phyloP scores from a whole-genome alignment of 2,113 vertebrate genomes.

The Cephalophus harveyi region DNA sequence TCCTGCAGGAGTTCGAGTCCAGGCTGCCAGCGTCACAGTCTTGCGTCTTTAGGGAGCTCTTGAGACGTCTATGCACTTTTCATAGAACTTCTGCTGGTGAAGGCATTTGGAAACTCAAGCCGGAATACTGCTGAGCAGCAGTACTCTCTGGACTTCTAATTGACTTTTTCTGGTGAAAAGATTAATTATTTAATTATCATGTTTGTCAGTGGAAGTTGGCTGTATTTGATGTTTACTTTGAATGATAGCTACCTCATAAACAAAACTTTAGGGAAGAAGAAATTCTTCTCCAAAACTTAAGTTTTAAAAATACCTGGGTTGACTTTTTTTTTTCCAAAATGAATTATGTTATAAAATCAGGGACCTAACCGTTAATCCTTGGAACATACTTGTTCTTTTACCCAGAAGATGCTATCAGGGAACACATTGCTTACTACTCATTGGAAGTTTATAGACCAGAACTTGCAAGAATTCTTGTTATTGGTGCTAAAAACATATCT shows the following conservation, averaged over 20 bases:
- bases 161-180: background rate
- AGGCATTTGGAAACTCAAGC: constrained; percentile 92
- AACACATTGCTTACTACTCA: background rate
- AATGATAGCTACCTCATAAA: constrained; percentile 74
- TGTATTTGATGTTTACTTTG: constrained; percentile 50
- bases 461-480: background rate
- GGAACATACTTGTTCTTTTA: background rate
- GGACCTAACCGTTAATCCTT: background rate
- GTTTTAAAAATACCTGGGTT: background rate
- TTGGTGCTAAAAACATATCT: constrained; percentile 42
- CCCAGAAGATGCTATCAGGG: background rate
- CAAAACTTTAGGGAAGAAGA: constrained; percentile 55
- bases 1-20: constrained; percentile 90
- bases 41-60: constrained; percentile 91
- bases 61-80: constrained; percentile 93
- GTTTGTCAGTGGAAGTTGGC: background rate
- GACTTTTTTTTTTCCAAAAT: background rate
- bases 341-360: constrained; percentile 52
- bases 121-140: constrained; percentile 83
- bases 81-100: constrained; percentile 84
- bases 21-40: constrained; percentile 86
- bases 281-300: background rate
- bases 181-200: background rate
- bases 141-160: background rate
- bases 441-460: background rate